A percentile compares a stretch with the other conserved stretches of the same genome.
These are phyloP conservation scores for Sparus aurata DNA, from an alignment of 2,797 vertebrate genomes.

Conservation along the genomic window DNA sequence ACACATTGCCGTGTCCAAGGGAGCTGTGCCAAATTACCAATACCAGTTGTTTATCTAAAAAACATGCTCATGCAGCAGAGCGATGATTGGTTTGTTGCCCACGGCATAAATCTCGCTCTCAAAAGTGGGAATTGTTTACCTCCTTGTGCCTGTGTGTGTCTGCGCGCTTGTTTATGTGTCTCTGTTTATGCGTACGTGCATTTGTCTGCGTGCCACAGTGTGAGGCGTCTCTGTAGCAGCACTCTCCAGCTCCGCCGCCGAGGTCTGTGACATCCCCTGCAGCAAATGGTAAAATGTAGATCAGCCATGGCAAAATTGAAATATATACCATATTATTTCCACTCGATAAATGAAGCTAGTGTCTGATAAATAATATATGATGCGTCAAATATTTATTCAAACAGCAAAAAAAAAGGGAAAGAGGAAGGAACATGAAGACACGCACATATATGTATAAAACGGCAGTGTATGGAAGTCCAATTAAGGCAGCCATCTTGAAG, in stretches of 20 bases:
- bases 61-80: slow-evolving; percentile 75
- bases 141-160: slow-evolving; percentile 61
- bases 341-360: slow-evolving; percentile 79
- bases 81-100: slow-evolving; percentile 82
- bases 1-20: slow-evolving; percentile 65
- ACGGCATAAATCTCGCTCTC: slow-evolving; percentile 70
- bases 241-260: slow-evolving; percentile 55
- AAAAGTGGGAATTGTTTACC: slow-evolving; percentile 81
- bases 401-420: slow-evolving; percentile 50
- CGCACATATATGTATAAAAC: slow-evolving; percentile 46
- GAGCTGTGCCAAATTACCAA: slow-evolving; percentile 78
- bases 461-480: slow-evolving; percentile 48
- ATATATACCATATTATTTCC: slow-evolving; percentile 81
- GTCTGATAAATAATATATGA: slow-evolving; percentile 83
- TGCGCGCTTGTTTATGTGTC: slow-evolving; percentile 62
- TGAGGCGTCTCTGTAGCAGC: slow-evolving; percentile 52
- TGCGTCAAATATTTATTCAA: slow-evolving; percentile 83
- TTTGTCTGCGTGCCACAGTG: slow-evolving; percentile 58
- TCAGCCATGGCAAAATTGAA: slow-evolving; percentile 78
- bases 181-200: slow-evolving; percentile 62
- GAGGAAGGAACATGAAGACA: slow-evolving; percentile 36
- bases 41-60: slow-evolving; percentile 79
- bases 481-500: slow-evolving; percentile 63
- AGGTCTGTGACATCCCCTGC: slow-evolving; percentile 72
- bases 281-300: slow-evolving; percentile 76